Percentiles rank a stretch among this genome's conserved stretches.
phyloP scores from a whole-genome alignment of 2,797 vertebrate genomes.

The Neosilurus mollespiculum region DNA sequence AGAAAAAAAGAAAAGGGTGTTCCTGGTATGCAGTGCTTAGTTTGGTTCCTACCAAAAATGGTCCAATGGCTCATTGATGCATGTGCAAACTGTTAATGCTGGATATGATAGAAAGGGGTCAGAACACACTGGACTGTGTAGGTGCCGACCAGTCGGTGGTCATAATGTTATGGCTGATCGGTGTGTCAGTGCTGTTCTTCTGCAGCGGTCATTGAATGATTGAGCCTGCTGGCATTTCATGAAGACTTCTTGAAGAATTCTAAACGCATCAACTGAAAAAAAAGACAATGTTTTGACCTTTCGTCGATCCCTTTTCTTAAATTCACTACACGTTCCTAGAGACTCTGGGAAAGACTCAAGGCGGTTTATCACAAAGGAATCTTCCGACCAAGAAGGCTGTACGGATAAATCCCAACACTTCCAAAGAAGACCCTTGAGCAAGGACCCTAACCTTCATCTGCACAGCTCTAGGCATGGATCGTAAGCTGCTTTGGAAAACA shows the following conservation, averaged over 20 bases:
- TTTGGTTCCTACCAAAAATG: no score
- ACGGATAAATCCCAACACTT: conserved; percentile 22
- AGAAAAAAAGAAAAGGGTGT: no score
- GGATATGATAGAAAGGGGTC: no score
- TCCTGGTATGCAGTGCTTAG: no score
- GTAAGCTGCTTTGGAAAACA: conserved; percentile 12
- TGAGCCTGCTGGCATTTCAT: not conserved
- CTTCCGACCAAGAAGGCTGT: conserved; percentile 12
- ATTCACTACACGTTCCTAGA: not conserved
- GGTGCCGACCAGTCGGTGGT: no score
- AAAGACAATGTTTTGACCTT: conserved; percentile 2
- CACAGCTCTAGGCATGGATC: not conserved
- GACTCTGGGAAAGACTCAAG: conserved; percentile 21
- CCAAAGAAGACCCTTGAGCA: conserved; percentile 13
- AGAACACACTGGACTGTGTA: no score
- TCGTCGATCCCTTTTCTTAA: not conserved
- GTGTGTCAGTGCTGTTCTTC: no score
- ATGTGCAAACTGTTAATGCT: no score
- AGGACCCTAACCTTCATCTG: conserved; percentile 32
- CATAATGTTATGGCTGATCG: no score
- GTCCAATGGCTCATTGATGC: no score
- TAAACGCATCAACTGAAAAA: conserved; percentile 7
- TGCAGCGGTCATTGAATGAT: not conserved
- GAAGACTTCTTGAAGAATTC: not conserved
- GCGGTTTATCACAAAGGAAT: conserved; percentile 33